Evolutionary conservation across 2,888 invertebrate genomes (phyloP).

Genomic region (Sicus ferrugineus): DNA sequence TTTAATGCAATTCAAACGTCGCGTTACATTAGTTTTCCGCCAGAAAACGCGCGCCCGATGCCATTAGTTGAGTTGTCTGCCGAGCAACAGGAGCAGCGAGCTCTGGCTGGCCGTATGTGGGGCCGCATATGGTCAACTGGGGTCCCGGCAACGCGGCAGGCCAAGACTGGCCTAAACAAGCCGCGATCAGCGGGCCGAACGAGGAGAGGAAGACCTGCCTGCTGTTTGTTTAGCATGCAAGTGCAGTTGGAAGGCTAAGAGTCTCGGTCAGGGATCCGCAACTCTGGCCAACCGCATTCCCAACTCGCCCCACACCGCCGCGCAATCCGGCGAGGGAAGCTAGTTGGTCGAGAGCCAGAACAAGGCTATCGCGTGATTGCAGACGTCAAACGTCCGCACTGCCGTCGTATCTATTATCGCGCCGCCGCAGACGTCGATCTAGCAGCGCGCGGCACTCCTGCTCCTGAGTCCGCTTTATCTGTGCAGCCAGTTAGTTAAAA

Average conservation of each 20-base stretch:
- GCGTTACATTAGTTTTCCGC: conserved; percentile 20
- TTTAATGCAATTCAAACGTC: conserved; percentile 22
- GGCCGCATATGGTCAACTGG: no score
- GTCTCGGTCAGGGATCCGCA: background rate
- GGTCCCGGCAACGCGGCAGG: background rate
- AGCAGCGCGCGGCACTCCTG: no score
- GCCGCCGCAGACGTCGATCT: background rate
- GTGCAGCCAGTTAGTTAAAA: background rate
- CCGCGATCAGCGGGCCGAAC: no score
- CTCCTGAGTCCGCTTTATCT: background rate
- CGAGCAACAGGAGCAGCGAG: conserved; percentile 5
- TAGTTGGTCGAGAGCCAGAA: background rate
- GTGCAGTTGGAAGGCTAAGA: background rate
- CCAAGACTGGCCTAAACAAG: background rate
- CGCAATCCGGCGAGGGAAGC: background rate
- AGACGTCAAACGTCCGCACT: conserved; percentile 37
- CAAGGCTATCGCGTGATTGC: conserved; percentile 37
- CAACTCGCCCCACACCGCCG: background rate
- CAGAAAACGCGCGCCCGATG: background rate
- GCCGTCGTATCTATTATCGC: conserved; percentile 38
- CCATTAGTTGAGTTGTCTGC: conserved; percentile 25
- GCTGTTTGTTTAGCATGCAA: background rate
- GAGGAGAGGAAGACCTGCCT: background rate
- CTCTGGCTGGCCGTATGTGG: no score
- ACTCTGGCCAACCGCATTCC: background rate